A percentile compares a stretch with the other conserved stretches of the same genome.
Conservation (phyloP, 2,888 invertebrate genomes). For the Rhodophaea formosa region DNA sequence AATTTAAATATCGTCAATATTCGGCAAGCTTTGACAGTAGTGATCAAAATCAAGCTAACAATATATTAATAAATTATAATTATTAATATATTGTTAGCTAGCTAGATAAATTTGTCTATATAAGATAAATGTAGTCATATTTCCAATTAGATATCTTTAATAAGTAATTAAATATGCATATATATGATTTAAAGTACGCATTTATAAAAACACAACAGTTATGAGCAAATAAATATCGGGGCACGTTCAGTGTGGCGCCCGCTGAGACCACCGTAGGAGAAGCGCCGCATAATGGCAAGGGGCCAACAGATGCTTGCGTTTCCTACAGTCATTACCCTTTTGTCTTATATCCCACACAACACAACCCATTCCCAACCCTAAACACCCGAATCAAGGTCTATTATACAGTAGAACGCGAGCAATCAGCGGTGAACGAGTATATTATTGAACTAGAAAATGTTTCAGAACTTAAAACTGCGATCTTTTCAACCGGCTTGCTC, state of each 20-base stretch:
- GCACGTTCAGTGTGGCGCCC: conserved; percentile 45
- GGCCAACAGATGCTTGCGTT: conserved; percentile 69
- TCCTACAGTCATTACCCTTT: conserved; percentile 66
- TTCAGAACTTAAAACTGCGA: conserved; percentile 60
- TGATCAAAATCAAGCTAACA: too few relatives aligned
- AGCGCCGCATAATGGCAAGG: conserved; percentile 64
- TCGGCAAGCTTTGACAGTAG: too few relatives aligned
- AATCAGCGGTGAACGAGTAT: conserved; percentile 52
- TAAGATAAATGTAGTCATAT: too few relatives aligned
- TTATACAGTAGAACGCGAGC: conserved; percentile 33
- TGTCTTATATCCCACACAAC: conserved; percentile 51
- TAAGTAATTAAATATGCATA: too few relatives aligned
- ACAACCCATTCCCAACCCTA: conserved; percentile 38
- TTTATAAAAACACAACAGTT: conserved; percentile 22
- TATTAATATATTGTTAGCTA: too few relatives aligned
- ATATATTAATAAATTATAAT: too few relatives aligned
- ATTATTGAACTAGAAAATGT: conserved; percentile 65
- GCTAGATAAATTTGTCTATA: too few relatives aligned
- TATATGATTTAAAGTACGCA: too few relatives aligned
- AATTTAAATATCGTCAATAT: too few relatives aligned
- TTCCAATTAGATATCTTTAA: too few relatives aligned
- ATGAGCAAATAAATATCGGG: conserved; percentile 27
- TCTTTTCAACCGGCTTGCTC: conserved; percentile 38
- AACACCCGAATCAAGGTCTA: conserved; percentile 29
- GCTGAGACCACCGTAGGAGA: conserved; percentile 46